Conservation (phyloP, 2,888 invertebrate genomes). For the Bedellia somnulentella region DNA sequence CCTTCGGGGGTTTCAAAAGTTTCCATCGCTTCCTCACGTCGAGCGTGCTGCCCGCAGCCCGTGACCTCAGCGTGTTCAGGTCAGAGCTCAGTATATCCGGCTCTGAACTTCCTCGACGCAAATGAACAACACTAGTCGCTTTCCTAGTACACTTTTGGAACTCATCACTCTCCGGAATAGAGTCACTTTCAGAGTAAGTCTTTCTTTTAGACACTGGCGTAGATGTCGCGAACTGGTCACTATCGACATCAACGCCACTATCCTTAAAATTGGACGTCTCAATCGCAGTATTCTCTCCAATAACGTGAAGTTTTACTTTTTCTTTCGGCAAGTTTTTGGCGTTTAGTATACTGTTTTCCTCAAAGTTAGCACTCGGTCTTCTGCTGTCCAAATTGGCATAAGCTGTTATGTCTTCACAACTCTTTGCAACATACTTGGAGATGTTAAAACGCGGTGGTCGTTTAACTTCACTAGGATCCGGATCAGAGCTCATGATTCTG, state of each 20-base stretch:
- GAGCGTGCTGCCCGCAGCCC: conserved; percentile 28
- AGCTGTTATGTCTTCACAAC: conserved; percentile 43
- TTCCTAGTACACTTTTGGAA: conserved; percentile 37
- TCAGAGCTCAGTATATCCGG: conserved; percentile 35
- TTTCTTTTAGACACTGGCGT: conserved; percentile 40
- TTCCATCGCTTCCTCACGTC: conserved; percentile 40
- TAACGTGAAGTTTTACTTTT: conserved; percentile 23
- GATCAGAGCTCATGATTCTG: conserved; percentile 26
- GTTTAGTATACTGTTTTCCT: conserved; percentile 44
- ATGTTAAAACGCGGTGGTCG: conserved; percentile 18
- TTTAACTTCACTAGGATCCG: conserved; percentile 21
- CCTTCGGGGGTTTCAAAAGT: conserved; percentile 36
- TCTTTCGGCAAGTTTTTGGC: conserved; percentile 20
- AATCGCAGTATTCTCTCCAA: conserved; percentile 27
- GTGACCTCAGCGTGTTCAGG: conserved; percentile 20
- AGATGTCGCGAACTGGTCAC: conserved; percentile 33
- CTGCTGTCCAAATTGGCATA: conserved; percentile 35
- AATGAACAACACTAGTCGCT: conserved; percentile 9
- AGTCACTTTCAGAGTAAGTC: conserved; percentile 30
- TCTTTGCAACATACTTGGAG: conserved; percentile 42
- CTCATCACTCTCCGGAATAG: conserved; percentile 22
- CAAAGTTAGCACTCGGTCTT: conserved; percentile 39
- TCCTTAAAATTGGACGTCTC: conserved; percentile 23
- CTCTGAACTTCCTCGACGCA: conserved; percentile 40
- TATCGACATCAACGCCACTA: conserved; percentile 30